Evolutionary conservation across 2,113 vertebrate species (phyloP).

Genomic region (Hippocampus comes): DNA sequence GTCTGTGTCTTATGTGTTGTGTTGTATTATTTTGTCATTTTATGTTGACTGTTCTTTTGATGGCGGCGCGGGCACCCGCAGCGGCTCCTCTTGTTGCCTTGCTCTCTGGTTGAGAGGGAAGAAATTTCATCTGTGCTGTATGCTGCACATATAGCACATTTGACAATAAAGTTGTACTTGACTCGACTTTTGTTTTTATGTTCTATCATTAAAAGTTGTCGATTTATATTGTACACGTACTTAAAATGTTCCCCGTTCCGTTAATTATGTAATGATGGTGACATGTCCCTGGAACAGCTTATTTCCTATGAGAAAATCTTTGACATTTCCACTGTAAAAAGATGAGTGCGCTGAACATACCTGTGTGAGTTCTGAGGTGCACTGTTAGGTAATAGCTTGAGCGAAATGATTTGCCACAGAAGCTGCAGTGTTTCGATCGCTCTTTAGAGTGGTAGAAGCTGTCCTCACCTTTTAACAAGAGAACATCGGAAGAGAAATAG

Average conservation of each 20-base stretch:
- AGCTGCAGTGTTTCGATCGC: conserved; percentile 88
- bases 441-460: conserved; percentile 78
- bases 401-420: conserved; percentile 93
- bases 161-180: too few species aligned
- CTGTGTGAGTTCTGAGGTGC: conserved; percentile 98
- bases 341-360: conserved; percentile 56
- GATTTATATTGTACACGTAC: background rate
- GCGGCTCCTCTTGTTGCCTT: too few species aligned
- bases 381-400: conserved; percentile 99
- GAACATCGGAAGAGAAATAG: background rate
- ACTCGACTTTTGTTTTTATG: background rate
- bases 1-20: too few species aligned
- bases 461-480: conserved; percentile 76
- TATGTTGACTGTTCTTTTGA: too few species aligned
- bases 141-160: too few species aligned
- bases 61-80: too few species aligned
- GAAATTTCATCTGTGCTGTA: too few species aligned
- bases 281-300: background rate
- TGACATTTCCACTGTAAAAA: background rate
- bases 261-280: background rate
- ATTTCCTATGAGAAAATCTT: background rate
- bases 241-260: background rate
- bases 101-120: too few species aligned
- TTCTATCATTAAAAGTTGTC: background rate
- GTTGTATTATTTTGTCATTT: too few species aligned